phyloP scores from a whole-genome alignment of 2,113 vertebrate species.

The Syngnathus typhle region DNA sequence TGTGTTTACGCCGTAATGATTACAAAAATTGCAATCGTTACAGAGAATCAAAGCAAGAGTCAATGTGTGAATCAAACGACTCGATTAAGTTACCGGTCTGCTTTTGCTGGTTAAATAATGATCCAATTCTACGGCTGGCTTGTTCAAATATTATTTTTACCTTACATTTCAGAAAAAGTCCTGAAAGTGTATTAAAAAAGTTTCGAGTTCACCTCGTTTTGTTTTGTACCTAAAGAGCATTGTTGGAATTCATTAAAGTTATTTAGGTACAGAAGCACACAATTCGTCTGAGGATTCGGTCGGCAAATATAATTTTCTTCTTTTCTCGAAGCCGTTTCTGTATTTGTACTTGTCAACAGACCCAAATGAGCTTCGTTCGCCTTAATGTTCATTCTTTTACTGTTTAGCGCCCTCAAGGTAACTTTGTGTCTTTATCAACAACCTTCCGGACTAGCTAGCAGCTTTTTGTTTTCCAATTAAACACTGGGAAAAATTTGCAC shows the following conservation, averaged over 20 bases:
- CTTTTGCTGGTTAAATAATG: not conserved
- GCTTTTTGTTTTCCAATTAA: too few relatives aligned
- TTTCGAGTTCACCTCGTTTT: too few relatives aligned
- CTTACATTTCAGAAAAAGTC: too few relatives aligned
- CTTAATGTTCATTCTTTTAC: not conserved
- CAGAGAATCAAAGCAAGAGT: not conserved
- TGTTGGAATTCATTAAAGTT: not conserved
- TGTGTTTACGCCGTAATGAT: not conserved
- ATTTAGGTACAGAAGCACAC: too few relatives aligned
- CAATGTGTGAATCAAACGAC: not conserved
- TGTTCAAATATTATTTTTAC: too few relatives aligned
- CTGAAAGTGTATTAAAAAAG: too few relatives aligned
- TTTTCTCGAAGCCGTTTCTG: too few relatives aligned
- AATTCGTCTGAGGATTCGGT: not conserved
- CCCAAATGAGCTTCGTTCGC: not conserved
- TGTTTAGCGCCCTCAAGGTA: not conserved
- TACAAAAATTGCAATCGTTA: slow-evolving; percentile 1
- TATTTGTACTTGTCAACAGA: not conserved
- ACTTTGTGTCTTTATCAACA: too few relatives aligned
- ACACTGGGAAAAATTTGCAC: too few relatives aligned
- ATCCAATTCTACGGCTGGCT: not conserved
- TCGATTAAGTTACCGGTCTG: not conserved
- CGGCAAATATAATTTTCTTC: not conserved
- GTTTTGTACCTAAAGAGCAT: not conserved
- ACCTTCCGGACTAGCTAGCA: too few relatives aligned